Base-by-base conservation (phyloP, 2,888 invertebrate species). In the Ennomos erosarius region DNA sequence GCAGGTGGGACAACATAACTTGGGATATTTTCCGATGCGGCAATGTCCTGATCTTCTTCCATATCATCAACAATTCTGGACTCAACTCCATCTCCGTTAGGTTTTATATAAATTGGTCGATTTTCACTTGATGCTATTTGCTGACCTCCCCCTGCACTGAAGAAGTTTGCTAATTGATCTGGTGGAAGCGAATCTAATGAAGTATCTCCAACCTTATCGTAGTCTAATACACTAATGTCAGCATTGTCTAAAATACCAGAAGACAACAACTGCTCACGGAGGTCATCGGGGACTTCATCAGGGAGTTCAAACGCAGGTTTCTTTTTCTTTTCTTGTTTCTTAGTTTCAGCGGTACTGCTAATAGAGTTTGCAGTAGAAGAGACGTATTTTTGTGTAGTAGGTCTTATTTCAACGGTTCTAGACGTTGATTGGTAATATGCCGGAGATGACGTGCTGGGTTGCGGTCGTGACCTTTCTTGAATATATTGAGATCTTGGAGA, bases 201-300 rank as follows among this genome's bases (percentile, higher is more conserved):
- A 54, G 97, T 97, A 64, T 97, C 97, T 35, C 97, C 97, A 40
- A 97, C 95, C 91, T 97, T 97, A 75, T 97, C 97, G 73, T 97
- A 97, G 85, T 97, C 97, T 59, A 97, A 87, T 47, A 98, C 94
- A 68, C 97, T 97, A 60, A 98, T 97, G 72, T 97, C 96, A 44
- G 97, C 97, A 76, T 97, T 97, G 69, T 96, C 96, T 55, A 98
- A 88, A 71, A 98, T 97, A 39, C 98, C 98, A 0, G 97, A 97
- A 48, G 96, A 95, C 45, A 97, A 85, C 6, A 98, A 87, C 74
- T 98, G 97, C 78, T 97, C 94, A 40, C 97, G 93, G 45, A 98
- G 92, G 72, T 98, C 97, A 67, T 97, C 97, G 5, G 98, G 98
- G 8, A 97, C 97, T 90, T 98, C 97, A 73, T 97, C 97, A 10